Evolutionary conservation across 1,140 invertebrate genomes (phyloP), one percentile per base, ranked within the genome.

Genomic region (Drosophila persimilis): DNA sequence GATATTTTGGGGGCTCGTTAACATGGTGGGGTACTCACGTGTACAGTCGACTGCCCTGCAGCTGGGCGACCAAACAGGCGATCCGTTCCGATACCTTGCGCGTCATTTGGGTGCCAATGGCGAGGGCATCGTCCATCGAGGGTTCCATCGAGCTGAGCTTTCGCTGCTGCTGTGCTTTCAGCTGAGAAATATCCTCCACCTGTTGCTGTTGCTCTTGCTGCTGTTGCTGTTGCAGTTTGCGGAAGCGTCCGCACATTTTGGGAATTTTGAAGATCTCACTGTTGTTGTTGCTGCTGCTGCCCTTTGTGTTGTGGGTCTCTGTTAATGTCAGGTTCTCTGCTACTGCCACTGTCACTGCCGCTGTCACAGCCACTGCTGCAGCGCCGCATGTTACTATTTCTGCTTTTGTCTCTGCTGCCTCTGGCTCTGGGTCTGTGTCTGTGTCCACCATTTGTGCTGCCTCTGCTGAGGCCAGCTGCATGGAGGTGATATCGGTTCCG

Each of bases 71-170:
- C 53, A 86, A 50, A 9, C 72, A 80, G 53, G 77, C 53, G 26
- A 89, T 57, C n/a, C 72, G 80, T 11, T 89, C 78, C 8, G 77
- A 70, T 31, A 90, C 73, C 63, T 89, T 52, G 13, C 83, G 86
- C 22, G 89, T 90, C 74, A 89, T 76, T 62, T 89, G 79, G 20
- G 89, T 90, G 56, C 89, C 84, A 35, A 90, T 78, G 55, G 89
- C 89, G 24, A 90, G 66, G n/a, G 77, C 88, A 46, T 90, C 88
- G 47, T 89, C 84, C 84, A 84, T 88, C 8, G 80, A 77, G n/a
- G 84, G 84, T 22, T 89, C 84, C 84, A 89, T 88, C 5, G 78
- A 78, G 74, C 81, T 86, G 3, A 88, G 62, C 17, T 85, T 86
- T 41, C 83, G 74, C 43, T 81, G 83, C 45, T 86, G 81, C 26